Conservation (phyloP, 1,140 invertebrate genomes). For the Temnothorax curvispinosus region DNA sequence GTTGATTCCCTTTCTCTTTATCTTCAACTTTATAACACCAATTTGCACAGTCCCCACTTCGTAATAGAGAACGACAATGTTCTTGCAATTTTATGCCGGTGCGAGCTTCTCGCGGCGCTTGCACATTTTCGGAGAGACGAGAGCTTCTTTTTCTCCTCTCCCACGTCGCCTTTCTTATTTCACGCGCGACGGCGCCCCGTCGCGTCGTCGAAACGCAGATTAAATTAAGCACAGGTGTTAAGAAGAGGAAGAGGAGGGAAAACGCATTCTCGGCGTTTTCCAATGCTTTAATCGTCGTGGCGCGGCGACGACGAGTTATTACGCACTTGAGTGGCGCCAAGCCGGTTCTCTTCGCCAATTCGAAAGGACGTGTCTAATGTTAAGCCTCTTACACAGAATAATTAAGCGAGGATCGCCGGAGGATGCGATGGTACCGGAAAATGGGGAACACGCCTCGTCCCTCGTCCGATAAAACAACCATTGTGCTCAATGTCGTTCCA, state of each 20-base stretch:
- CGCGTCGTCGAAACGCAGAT: constrained; percentile 43
- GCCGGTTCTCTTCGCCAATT: constrained; percentile 61
- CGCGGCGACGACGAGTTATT: constrained; percentile 60
- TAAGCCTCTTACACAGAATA: constrained; percentile 75
- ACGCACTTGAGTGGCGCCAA: constrained; percentile 66
- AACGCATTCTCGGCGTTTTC: constrained; percentile 47
- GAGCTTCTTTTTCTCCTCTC: not conserved
- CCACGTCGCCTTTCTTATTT: constrained; percentile 27
- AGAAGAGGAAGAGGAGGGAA: not conserved
- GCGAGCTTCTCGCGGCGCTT: constrained; percentile 4
- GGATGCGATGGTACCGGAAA: constrained; percentile 28
- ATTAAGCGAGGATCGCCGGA: constrained; percentile 61
- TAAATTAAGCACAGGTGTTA: constrained; percentile 55
- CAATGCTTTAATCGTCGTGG: constrained; percentile 42
- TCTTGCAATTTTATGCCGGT: constrained; percentile 46
- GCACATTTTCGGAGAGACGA: constrained; percentile 28
- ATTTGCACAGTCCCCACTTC: constrained; percentile 12
- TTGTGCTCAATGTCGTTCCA: constrained; percentile 16
- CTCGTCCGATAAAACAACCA: constrained; percentile 50
- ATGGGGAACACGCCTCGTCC: constrained; percentile 31
- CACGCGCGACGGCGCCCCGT: constrained; percentile 44
- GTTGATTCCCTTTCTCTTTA: not conserved
- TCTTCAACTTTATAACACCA: constrained; percentile 34
- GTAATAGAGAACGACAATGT: constrained; percentile 41
- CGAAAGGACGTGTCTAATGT: constrained; percentile 69